Base-by-base conservation (phyloP, 2,797 vertebrate species). In the Typhlichthys subterraneus region DNA sequence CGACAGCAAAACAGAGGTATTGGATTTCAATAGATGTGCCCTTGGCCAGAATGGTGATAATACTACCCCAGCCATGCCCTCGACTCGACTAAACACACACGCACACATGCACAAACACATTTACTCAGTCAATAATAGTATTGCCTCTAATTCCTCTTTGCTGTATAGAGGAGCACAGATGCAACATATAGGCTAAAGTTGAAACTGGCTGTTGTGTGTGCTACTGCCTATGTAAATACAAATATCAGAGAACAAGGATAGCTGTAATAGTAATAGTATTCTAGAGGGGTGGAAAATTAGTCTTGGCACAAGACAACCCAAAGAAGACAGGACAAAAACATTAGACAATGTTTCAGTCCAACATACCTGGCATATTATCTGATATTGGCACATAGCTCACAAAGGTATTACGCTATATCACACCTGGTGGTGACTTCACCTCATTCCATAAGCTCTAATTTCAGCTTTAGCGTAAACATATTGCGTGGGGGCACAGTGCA, bases 391-490 rank as follows among this genome's bases (percentile, higher is more conserved):
- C 38, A 42, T 42, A 42, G 38, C 38, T 42, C 38, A 38, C 10
- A 83, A 61, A 75, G 70, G 54, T 59, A 57, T 61, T 54, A 31
- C 8, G 29, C 53, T 31, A 31, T 19, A 61, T 59, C 81, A 81
- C 66, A 89, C 86, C 88, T 89, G n/a, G 85, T 73, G 70, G 73
- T 86, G 85, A 87, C 74, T 70, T 87, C 81, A 85, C 59, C 76
- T 86, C 87, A 89, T 89, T 88, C 88, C 80, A 73, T 75, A 65
- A 77, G 80, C 85, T 90, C 88, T 90, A 80, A 88, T 92, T 91
- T 91, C 69, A 11, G 61, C 78, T 86, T 84, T 86, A 89, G 89
- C 83, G 68, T 84, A 84, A 89, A 90, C 87, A 87, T 75, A 82
- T 51, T 1, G 9, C 38, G 13, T 38, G 45, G 51, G 54, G 50